Evolutionary conservation across 2,113 vertebrate genomes (phyloP).

Genomic region (Casuarius casuarius): DNA sequence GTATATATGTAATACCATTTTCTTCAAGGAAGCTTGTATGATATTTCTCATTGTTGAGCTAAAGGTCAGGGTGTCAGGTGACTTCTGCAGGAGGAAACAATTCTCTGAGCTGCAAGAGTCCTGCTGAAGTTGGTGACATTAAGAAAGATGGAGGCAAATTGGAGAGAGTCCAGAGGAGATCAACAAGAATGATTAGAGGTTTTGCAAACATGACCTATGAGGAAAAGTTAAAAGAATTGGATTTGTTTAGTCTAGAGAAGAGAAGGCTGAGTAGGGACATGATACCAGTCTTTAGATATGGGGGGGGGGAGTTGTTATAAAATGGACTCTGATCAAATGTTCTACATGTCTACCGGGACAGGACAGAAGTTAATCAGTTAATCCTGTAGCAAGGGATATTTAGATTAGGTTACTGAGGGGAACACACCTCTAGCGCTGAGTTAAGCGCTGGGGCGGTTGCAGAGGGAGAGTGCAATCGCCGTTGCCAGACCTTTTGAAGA

Average conservation of each 20-base stretch:
- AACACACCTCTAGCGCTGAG: background rate
- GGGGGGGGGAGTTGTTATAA: background rate
- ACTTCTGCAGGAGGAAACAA: conserved; percentile 58
- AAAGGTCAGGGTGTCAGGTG: conserved; percentile 66
- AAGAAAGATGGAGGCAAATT: conserved; percentile 66
- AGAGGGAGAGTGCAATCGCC: background rate
- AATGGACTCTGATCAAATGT: background rate
- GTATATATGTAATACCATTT: conserved; percentile 66
- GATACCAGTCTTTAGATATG: background rate
- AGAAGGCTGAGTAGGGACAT: conserved; percentile 7
- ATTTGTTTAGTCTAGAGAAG: conserved; percentile 63
- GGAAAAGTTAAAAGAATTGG: conserved; percentile 52
- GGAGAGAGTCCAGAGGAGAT: conserved; percentile 56
- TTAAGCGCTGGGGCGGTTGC: background rate
- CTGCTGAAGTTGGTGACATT: conserved; percentile 64
- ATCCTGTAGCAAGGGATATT: background rate
- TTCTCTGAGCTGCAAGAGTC: conserved; percentile 64
- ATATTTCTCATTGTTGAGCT: conserved; percentile 62
- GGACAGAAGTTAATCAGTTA: background rate
- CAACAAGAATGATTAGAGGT: conserved; percentile 67
- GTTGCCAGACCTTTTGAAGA: background rate
- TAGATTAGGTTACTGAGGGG: background rate
- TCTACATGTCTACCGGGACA: background rate
- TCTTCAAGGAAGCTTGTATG: conserved; percentile 46
- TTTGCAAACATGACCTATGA: conserved; percentile 63